Evolutionary conservation across 92 coral and sea anemone genomes (phyloP), one percentile per base, ranked within the genome.

Genomic region (Plumapathes pennacea): DNA sequence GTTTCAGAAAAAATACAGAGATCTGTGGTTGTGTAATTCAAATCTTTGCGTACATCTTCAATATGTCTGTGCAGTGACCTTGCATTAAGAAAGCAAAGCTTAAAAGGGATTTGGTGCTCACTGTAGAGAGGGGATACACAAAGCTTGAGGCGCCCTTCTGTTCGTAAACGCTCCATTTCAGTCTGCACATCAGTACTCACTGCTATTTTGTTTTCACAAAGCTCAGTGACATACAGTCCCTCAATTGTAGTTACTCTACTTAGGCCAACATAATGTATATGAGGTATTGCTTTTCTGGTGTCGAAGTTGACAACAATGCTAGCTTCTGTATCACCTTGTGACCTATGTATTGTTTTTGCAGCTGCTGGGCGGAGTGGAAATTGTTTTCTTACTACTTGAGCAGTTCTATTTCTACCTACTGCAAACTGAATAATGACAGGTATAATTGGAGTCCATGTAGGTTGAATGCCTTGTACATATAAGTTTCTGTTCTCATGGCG

Each of bases 371-470:
- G 36, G 36, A 81, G 56, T 18, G 88, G 85, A 41, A 83, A 83
- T 34, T 83, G 90, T 57, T 77, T 83, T 83, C 90, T 78, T 40
- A 83, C 80, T 57, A 83, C 81, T 37, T 69, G 85, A 19, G 50
- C 69, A 25, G 84, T 31, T 47, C 63, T 82, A 34, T 58, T 75
- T 68, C 82, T 82, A 20, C 83, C 83, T 18, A 82, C 84, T 75
- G 78, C 78, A 75, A 84, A 84, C 43, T 84, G 90, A 41, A 78
- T 81, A 34, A 64, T 74, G 17, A 75, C 40, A 10, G 85, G 90
- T 64, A 77, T 77, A 44, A 83, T 77, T 54, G 85, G 85, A 50
- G 90, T 83, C 90, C 81, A 71, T 64, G 69, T 62, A 10, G 64
- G 62, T 53, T 67, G 39, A 44, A 82, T 76, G 14, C 78, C 78